A percentile compares a stretch with the other conserved stretches of the same genome.
Evolutionary conservation across 2,797 vertebrate species (phyloP).

Genomic region (Ambastaia sidthimunki): DNA sequence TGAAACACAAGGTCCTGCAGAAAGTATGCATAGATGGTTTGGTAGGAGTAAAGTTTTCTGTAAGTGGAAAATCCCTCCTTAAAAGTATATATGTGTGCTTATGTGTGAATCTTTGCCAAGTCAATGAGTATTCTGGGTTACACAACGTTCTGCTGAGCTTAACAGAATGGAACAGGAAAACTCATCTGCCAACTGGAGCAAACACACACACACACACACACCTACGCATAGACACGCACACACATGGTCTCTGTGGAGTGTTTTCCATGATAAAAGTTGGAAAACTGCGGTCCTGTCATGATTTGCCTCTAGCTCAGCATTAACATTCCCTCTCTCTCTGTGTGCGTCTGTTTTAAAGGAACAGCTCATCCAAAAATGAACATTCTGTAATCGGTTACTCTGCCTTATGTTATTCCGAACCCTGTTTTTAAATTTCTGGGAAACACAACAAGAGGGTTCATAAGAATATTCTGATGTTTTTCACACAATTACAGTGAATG

Average conservation of each 20-base stretch:
- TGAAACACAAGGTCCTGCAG: background rate
- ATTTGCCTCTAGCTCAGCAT: constrained; percentile 51
- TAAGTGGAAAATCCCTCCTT: constrained; percentile 30
- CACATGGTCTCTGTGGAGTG: constrained; percentile 29
- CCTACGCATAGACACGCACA: constrained; percentile 23
- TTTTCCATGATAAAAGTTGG: constrained; percentile 48
- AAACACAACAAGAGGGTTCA: background rate
- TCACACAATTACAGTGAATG: background rate
- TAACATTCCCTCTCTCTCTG: constrained; percentile 37
- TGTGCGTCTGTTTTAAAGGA: constrained; percentile 5
- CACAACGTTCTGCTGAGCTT: constrained; percentile 59
- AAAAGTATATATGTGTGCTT: background rate
- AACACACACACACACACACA: constrained; percentile 28
- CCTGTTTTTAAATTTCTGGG: no score
- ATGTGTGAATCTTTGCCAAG: constrained; percentile 9
- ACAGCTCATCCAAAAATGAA: background rate
- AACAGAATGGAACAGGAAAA: constrained; percentile 54
- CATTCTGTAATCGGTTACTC: background rate
- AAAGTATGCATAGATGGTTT: constrained; percentile 7
- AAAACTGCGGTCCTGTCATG: constrained; percentile 39
- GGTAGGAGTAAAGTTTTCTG: constrained; percentile 6
- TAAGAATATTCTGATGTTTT: background rate
- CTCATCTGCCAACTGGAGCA: constrained; percentile 51
- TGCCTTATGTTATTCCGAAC: background rate
- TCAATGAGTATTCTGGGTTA: constrained; percentile 31